phyloP scores from a whole-genome alignment of 2,797 vertebrate genomes.

The Eulemur mongoz region DNA sequence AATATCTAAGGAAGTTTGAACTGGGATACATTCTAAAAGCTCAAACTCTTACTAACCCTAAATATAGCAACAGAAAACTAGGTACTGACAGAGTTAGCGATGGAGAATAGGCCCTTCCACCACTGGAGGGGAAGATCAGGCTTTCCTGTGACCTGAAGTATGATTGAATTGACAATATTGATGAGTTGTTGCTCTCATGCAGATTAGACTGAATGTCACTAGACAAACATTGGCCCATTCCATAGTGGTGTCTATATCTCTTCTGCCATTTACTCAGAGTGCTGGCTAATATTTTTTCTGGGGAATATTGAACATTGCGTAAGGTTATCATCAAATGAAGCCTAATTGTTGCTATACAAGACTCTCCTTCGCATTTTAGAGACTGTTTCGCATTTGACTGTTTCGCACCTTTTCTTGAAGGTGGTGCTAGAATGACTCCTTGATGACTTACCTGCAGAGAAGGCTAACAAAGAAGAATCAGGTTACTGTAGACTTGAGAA shows the following conservation, averaged over 20 bases:
- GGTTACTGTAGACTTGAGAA: neutral
- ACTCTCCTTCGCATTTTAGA: constrained; percentile 3
- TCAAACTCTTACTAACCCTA: neutral
- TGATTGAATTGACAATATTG: neutral
- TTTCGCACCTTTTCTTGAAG: neutral
- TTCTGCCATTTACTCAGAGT: neutral
- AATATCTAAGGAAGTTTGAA: neutral
- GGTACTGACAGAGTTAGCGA: neutral
- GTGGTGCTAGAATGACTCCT: neutral
- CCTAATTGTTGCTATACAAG: neutral
- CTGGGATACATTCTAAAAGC: neutral
- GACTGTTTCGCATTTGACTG: neutral
- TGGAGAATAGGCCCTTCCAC: neutral
- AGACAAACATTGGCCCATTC: neutral
- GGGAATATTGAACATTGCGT: neutral
- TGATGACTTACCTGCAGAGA: neutral
- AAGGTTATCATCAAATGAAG: neutral
- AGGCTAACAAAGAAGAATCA: neutral
- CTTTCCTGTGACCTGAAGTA: neutral
- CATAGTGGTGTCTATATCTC: neutral
- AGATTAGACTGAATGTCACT: neutral
- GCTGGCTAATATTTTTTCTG: neutral
- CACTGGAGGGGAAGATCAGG: neutral
- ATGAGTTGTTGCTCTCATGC: neutral
- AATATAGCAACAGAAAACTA: neutral